These are phyloP conservation scores for Antigone vipio DNA, from an alignment of 2,113 vertebrate species.

Conservation along the genomic window DNA sequence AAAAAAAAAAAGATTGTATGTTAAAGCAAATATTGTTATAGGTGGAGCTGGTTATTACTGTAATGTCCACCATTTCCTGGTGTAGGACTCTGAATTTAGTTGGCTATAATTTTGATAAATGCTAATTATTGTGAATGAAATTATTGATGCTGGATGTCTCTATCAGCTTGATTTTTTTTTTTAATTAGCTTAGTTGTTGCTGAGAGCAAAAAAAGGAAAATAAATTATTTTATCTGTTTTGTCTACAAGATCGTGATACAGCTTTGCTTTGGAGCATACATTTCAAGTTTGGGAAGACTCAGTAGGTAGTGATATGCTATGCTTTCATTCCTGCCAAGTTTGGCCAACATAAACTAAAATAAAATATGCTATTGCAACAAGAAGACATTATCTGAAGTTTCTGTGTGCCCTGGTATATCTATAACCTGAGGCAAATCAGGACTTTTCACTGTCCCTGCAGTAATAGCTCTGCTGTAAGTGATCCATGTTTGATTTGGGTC, in stretches of 20 bases:
- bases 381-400: neutral
- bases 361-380: neutral
- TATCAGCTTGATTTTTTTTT: neutral
- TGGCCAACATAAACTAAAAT: neutral
- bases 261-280: neutral
- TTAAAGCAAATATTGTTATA: conserved; percentile 25
- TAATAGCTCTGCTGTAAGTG: neutral
- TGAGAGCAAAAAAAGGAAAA: neutral
- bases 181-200: neutral
- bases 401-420: neutral
- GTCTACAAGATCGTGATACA: neutral
- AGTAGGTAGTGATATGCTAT: neutral
- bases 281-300: neutral
- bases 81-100: neutral
- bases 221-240: neutral
- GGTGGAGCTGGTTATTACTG: neutral
- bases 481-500: neutral
- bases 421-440: neutral
- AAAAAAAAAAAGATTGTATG: neutral
- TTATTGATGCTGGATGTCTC: neutral
- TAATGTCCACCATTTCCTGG: conserved; percentile 23
- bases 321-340: neutral
- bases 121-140: conserved; percentile 23
- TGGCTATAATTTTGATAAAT: conserved; percentile 3
- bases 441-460: neutral